Conservation (phyloP, 2,797 vertebrate genomes). For the Phrynocephalus vlangalii region DNA sequence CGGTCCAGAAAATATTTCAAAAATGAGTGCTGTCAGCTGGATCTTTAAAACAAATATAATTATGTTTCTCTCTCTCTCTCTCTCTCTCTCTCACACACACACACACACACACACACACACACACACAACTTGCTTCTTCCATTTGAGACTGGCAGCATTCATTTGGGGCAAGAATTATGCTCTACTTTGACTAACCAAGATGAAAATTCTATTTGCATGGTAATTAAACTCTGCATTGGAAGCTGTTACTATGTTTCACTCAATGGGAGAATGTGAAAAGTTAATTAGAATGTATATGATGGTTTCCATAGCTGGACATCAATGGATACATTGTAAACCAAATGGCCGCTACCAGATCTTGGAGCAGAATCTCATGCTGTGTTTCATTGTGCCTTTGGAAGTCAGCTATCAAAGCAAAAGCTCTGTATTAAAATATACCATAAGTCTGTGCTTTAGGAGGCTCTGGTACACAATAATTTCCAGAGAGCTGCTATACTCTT, state of each 20-base stretch:
- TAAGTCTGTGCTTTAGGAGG: background rate
- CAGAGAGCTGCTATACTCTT: background rate
- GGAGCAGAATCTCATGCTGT: conserved; percentile 32
- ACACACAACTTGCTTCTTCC: background rate
- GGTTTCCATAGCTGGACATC: conserved; percentile 38
- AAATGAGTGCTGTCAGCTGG: background rate
- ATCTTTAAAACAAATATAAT: background rate
- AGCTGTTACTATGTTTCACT: background rate
- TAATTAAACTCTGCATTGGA: conserved; percentile 2
- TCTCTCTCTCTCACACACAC: too few species aligned
- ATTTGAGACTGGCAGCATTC: conserved; percentile 12
- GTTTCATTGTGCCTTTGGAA: conserved; percentile 5
- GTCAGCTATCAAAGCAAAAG: conserved; percentile 7
- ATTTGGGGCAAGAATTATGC: conserved; percentile 4
- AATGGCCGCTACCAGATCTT: conserved; percentile 25
- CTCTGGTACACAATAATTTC: background rate
- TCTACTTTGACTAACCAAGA: background rate
- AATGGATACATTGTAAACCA: conserved; percentile 24
- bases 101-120: too few species aligned
- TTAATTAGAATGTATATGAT: background rate
- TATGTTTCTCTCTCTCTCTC: background rate
- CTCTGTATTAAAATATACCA: conserved; percentile 8
- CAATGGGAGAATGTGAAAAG: conserved; percentile 26
- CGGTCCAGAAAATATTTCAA: background rate
- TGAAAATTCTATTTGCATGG: conserved; percentile 7